These are phyloP conservation scores for Capitella teleta DNA, from an alignment of 1,140 invertebrate genomes.

Conservation along the genomic window DNA sequence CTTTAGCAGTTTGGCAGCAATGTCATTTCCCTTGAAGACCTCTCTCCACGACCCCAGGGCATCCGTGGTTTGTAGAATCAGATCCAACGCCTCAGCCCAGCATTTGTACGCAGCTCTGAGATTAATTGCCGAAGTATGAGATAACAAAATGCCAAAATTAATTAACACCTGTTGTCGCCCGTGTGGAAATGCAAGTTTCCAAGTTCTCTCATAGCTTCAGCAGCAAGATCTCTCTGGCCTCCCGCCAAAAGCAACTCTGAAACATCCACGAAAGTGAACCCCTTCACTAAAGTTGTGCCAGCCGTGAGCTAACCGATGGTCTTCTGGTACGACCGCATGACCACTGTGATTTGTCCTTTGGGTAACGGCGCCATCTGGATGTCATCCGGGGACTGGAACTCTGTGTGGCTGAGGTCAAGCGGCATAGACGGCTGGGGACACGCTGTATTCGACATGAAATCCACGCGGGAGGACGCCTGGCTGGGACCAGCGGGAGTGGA, in stretches of 20 bases:
- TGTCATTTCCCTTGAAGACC: constrained; percentile 15
- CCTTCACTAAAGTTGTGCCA: background rate
- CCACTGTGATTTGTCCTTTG: constrained; percentile 27
- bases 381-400: constrained; percentile 24
- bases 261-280: constrained; percentile 6
- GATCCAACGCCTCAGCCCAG: constrained; percentile 31
- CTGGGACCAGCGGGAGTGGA: background rate
- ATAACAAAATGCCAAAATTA: background rate
- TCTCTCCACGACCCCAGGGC: constrained; percentile 26
- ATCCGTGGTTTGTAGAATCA: constrained; percentile 23
- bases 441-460: constrained; percentile 29
- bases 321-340: constrained; percentile 36
- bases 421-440: constrained; percentile 32
- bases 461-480: constrained; percentile 14
- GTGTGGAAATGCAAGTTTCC: constrained; percentile 37
- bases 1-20: constrained; percentile 24
- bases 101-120: constrained; percentile 29
- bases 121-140: background rate
- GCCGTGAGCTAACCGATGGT: constrained; percentile 29
- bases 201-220: constrained; percentile 39
- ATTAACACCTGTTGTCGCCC: constrained; percentile 27
- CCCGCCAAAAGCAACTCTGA: constrained; percentile 34
- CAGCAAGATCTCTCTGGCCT: constrained; percentile 29
- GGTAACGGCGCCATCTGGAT: constrained; percentile 29
- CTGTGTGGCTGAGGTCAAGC: constrained; percentile 22